Base-by-base conservation (phyloP, 2,113 vertebrate species). In the Halichoeres trimaculatus region DNA sequence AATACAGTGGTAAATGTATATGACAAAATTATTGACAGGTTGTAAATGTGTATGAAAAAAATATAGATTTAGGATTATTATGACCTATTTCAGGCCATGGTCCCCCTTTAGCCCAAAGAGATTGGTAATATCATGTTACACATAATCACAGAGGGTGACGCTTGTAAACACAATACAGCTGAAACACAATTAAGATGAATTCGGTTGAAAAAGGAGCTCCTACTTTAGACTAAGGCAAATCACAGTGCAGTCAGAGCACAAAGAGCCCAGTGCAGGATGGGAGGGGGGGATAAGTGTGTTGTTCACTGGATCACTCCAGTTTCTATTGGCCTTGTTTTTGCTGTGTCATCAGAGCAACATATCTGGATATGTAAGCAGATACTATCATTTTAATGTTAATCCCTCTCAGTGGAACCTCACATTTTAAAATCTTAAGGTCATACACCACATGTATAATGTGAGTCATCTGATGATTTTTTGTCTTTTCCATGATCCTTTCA, bases 291-390 rank as follows among this genome's bases (percentile, higher is more conserved):
- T n/a, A 30, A 30, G 36, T 41, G 64, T 20, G 16, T n/a, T 17
- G 38, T 47, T 57, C 24, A 17, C 10, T 55, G 30, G 26, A 74
- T 64, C 16, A 38, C 38, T 40, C 13, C 38, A 30, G 30, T 38
- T 48, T 10, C 43, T 17, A 8, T 20, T 22, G 17, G 5, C 19
- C 35, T 30, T 14, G 36, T 19, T 62, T 69, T 47, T 68, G 35
- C 35, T 74, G 48, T 68, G 12, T 76, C 48, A 45, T 53, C n/a
- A 53, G 35, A 26, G 50, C 11, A 50, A 6, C 23, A 6, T 59
- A 41, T 64, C 47, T 38, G 34, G 61, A 38, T 16, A 41, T 24
- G 34, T 24, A 38, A 52, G 48, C 47, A 52, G 20, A 52, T 50
- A 30, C 14, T 50, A 8, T 22, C 45, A 14, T 41, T 63, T 30